A percentile compares a stretch with the other conserved stretches of the same genome.
Evolutionary conservation across 2,888 invertebrate species (phyloP).

Genomic region (Phrixothrix hirtus): DNA sequence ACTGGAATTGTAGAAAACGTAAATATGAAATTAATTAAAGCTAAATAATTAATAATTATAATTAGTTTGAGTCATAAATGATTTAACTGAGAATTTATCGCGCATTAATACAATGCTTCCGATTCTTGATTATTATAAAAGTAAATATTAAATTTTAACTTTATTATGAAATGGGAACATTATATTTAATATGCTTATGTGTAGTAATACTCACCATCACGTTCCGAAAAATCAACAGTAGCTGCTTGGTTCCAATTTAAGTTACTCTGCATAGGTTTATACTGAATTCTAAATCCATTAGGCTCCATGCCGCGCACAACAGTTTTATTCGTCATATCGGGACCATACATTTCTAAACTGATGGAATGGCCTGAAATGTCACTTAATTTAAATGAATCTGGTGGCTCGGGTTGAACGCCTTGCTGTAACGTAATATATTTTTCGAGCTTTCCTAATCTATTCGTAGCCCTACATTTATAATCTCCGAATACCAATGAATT

Average conservation of each 20-base stretch:
- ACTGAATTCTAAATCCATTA: slow-evolving; percentile 44
- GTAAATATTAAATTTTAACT: neutral
- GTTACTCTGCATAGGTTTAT: slow-evolving; percentile 34
- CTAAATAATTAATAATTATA: no score
- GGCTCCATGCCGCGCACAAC: slow-evolving; percentile 45
- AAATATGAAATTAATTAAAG: no score
- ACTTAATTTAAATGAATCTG: slow-evolving; percentile 45
- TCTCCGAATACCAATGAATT: slow-evolving; percentile 55
- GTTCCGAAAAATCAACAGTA: slow-evolving; percentile 13
- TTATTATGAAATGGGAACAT: neutral
- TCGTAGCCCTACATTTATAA: slow-evolving; percentile 61
- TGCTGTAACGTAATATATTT: slow-evolving; percentile 57
- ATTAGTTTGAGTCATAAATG: no score
- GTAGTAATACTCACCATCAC: slow-evolving; percentile 17
- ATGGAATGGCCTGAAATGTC: slow-evolving; percentile 43
- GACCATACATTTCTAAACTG: slow-evolving; percentile 44
- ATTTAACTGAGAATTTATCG: no score
- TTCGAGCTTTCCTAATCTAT: slow-evolving; percentile 59
- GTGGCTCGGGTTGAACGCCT: slow-evolving; percentile 61
- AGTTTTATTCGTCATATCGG: slow-evolving; percentile 36
- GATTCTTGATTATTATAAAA: neutral
- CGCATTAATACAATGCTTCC: no score
- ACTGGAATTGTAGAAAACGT: no score
- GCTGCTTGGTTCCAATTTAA: slow-evolving; percentile 16
- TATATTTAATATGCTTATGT: neutral